Conservation (phyloP, 1,140 invertebrate species). For the Thaumetopoea pityocampa region DNA sequence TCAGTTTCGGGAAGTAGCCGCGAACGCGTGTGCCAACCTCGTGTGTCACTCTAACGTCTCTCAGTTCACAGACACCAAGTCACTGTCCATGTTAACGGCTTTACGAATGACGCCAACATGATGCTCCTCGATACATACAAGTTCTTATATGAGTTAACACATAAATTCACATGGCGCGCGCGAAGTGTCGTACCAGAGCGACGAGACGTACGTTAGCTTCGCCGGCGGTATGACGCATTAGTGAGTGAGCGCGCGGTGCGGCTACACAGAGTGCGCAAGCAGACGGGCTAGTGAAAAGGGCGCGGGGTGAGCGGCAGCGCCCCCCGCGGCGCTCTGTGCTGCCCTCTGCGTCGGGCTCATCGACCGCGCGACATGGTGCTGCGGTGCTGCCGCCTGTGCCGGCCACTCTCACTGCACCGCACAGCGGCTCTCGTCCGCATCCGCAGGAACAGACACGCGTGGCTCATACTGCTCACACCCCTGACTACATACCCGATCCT, state of each 20-base stretch:
- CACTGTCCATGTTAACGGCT: conserved; percentile 40
- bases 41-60: conserved; percentile 42
- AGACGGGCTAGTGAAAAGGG: conserved; percentile 38
- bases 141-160: conserved; percentile 48
- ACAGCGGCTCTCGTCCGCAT: conserved; percentile 23
- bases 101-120: conserved; percentile 17
- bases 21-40: conserved; percentile 57
- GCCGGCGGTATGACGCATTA: conserved; percentile 68
- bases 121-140: conserved; percentile 13
- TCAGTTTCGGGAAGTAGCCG: conserved; percentile 35
- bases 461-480: conserved; percentile 3
- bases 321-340: conserved; percentile 52
- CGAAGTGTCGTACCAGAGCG: conserved; percentile 33
- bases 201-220: conserved; percentile 44
- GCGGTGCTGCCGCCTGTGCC: conserved; percentile 31
- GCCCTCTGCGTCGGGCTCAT: conserved; percentile 69
- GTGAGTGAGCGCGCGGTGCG: conserved; percentile 70
- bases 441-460: conserved; percentile 11
- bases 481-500: too few species aligned
- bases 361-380: conserved; percentile 54
- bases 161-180: conserved; percentile 69
- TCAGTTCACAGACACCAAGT: conserved; percentile 42
- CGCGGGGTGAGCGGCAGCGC: conserved; percentile 34
- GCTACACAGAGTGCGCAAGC: conserved; percentile 56
- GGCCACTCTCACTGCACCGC: conserved; percentile 48